A percentile compares a stretch with the other conserved stretches of the same genome.
Conservation (phyloP, 2,888 invertebrate genomes). For the Apamea monoglypha region DNA sequence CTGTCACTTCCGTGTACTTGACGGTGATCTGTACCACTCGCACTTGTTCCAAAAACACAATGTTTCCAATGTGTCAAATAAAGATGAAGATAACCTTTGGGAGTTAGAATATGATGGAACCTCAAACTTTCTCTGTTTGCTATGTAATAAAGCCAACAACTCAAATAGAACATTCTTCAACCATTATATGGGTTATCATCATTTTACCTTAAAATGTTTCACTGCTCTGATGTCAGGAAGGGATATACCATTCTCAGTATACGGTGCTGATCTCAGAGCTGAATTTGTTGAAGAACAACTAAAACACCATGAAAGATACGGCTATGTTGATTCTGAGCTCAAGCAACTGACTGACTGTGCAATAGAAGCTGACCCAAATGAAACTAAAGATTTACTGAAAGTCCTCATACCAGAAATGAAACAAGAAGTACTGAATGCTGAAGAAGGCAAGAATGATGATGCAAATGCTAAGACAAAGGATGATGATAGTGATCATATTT, state of each 20-base stretch:
- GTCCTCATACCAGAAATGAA: conserved; percentile 75
- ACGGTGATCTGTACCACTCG: conserved; percentile 80
- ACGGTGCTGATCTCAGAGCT: conserved; percentile 83
- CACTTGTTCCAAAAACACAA: conserved; percentile 86
- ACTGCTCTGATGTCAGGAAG: conserved; percentile 80
- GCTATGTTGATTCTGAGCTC: conserved; percentile 80
- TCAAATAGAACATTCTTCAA: conserved; percentile 79
- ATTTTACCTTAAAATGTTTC: conserved; percentile 87
- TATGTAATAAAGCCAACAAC: conserved; percentile 82
- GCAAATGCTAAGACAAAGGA: conserved; percentile 57
- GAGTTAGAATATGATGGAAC: conserved; percentile 78
- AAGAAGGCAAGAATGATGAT: conserved; percentile 68
- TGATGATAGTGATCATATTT: conserved; percentile 58
- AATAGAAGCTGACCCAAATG: conserved; percentile 48
- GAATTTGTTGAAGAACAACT: conserved; percentile 81
- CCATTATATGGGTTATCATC: conserved; percentile 87
- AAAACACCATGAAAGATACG: conserved; percentile 76
- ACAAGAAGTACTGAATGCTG: conserved; percentile 66
- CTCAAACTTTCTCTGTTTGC: conserved; percentile 79
- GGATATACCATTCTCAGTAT: conserved; percentile 81
- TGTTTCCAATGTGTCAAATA: conserved; percentile 78
- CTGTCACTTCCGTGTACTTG: conserved; percentile 84
- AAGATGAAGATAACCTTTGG: conserved; percentile 81
- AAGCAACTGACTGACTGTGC: conserved; percentile 61
- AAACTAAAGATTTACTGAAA: conserved; percentile 68